phyloP scores from a whole-genome alignment of 1,140 invertebrate genomes.

The Branchinecta lynchi region DNA sequence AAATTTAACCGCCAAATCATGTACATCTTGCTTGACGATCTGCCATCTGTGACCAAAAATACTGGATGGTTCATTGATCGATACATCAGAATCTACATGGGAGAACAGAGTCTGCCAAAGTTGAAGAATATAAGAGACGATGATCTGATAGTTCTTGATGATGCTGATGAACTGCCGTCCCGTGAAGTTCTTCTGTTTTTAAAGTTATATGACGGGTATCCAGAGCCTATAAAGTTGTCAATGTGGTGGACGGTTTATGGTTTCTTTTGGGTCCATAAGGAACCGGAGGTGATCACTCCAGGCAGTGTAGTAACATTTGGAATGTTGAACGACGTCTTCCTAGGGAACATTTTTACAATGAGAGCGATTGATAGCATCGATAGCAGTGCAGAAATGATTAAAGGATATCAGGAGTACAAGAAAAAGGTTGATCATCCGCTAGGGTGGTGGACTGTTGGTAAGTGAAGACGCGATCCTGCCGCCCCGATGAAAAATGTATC shows the following conservation, averaged over 20 bases:
- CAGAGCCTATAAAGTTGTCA: slow-evolving; percentile 44
- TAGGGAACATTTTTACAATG: slow-evolving; percentile 6
- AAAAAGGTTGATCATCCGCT: slow-evolving; percentile 22
- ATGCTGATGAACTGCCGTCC: slow-evolving; percentile 43
- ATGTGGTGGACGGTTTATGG: slow-evolving; percentile 49
- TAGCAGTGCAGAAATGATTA: neutral
- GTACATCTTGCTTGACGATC: slow-evolving; percentile 34
- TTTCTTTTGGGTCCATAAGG: slow-evolving; percentile 44
- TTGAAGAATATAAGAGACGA: slow-evolving; percentile 34
- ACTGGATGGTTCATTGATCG: slow-evolving; percentile 25
- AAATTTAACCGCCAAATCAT: slow-evolving; percentile 38
- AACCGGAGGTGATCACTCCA: slow-evolving; percentile 34
- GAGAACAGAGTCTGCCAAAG: slow-evolving; percentile 18
- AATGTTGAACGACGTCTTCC: slow-evolving; percentile 26
- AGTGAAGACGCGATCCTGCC: too few species aligned
- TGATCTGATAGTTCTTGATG: slow-evolving; percentile 43
- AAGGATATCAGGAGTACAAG: neutral
- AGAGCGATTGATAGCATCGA: slow-evolving; percentile 10
- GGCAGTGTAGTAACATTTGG: slow-evolving; percentile 25
- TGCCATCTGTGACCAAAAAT: slow-evolving; percentile 23
- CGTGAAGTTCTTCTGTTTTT: slow-evolving; percentile 43
- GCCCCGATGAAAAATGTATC: too few species aligned
- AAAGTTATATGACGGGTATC: slow-evolving; percentile 45
- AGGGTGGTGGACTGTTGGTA: slow-evolving; percentile 30
- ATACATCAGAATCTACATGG: slow-evolving; percentile 25